Evolutionary conservation across 2,888 invertebrate species (phyloP).

Genomic region (Metallyticus violacea): DNA sequence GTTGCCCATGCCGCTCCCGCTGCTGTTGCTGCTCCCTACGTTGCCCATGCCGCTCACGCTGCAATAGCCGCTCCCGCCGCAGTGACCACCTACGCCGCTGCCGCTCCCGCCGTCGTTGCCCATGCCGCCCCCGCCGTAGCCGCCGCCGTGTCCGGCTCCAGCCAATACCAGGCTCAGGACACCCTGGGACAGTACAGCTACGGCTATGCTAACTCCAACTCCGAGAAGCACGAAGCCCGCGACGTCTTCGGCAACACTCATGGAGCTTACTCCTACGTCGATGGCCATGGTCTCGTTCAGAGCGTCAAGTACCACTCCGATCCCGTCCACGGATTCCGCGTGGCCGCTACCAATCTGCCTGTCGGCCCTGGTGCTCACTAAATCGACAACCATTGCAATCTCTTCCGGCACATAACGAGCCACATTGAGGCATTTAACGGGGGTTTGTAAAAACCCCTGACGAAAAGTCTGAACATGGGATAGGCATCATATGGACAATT

Average conservation of each 20-base stretch:
- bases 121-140: slow-evolving; percentile 34
- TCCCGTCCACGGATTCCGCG: slow-evolving; percentile 46
- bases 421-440: neutral
- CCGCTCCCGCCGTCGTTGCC: slow-evolving; percentile 27
- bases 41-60: slow-evolving; percentile 31
- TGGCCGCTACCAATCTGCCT: slow-evolving; percentile 49
- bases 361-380: slow-evolving; percentile 32
- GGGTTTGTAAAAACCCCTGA: neutral
- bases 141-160: slow-evolving; percentile 39
- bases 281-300: slow-evolving; percentile 47
- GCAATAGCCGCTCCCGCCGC: slow-evolving; percentile 39
- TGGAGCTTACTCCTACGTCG: slow-evolving; percentile 49
- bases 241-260: slow-evolving; percentile 46
- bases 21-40: slow-evolving; percentile 24
- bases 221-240: slow-evolving; percentile 44
- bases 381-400: neutral
- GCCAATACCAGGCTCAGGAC: slow-evolving; percentile 58
- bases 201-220: slow-evolving; percentile 50
- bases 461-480: neutral
- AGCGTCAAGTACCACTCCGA: slow-evolving; percentile 49
- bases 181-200: slow-evolving; percentile 56
- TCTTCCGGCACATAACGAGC: neutral
- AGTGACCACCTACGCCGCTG: slow-evolving; percentile 35
- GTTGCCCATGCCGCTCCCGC: slow-evolving; percentile 34
- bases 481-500: neutral